A percentile compares a stretch with the other conserved stretches of the same genome.
phyloP scores from a whole-genome alignment of 2,888 invertebrate genomes.

The Pollenia griseotomentosa region DNA sequence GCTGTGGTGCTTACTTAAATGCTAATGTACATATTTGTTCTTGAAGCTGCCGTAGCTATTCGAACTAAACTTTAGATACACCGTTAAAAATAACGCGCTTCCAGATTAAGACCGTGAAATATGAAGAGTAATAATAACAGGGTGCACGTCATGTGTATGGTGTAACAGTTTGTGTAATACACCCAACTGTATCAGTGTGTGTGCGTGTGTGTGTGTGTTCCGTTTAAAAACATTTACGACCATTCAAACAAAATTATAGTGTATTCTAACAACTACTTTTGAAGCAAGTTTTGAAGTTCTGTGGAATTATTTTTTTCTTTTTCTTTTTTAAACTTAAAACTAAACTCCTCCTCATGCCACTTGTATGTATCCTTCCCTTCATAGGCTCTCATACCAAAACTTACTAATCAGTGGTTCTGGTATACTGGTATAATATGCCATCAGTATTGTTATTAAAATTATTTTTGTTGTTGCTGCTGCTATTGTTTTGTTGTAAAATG shows the following conservation, averaged over 20 bases:
- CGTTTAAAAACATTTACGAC: constrained; percentile 37
- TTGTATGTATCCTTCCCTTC: not conserved
- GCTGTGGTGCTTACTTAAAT: not conserved
- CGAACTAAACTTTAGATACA: constrained; percentile 42
- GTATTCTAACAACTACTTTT: constrained; percentile 20
- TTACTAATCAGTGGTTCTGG: not conserved
- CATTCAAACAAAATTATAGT: constrained; percentile 44
- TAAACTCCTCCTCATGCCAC: constrained; percentile 11
- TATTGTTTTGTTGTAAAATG: constrained; percentile 41
- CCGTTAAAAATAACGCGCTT: constrained; percentile 48
- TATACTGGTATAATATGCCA: constrained; percentile 33
- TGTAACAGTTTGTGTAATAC: not conserved
- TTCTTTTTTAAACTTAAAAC: not conserved
- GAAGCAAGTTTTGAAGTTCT: not conserved
- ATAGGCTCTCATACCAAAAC: not conserved
- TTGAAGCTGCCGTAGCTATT: constrained; percentile 20
- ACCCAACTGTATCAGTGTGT: not conserved
- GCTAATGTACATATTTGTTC: not conserved
- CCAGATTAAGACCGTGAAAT: constrained; percentile 65
- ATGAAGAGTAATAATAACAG: constrained; percentile 64
- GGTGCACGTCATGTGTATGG: constrained; percentile 19
- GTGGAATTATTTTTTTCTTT: not conserved
- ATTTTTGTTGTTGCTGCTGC: not conserved
- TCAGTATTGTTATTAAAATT: constrained; percentile 68
- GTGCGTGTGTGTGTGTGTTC: not conserved